Base-by-base conservation (phyloP, 2,888 invertebrate genomes). In the Philereme transversata region DNA sequence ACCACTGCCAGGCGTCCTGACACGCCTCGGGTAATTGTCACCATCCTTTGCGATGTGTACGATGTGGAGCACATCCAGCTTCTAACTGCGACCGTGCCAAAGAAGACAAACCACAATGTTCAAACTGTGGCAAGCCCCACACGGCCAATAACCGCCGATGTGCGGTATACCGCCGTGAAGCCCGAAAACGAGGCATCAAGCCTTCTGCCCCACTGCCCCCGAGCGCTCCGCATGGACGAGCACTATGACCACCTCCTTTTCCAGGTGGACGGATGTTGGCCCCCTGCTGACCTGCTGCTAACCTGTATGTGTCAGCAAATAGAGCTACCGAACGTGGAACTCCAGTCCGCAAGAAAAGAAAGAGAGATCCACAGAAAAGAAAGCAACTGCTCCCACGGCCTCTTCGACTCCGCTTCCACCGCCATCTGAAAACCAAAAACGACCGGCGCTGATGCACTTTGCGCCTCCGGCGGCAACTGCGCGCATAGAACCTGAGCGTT, bases 41-140 rank as follows among this genome's bases (percentile, higher is more conserved):
- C 48, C 33, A 48, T 4, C 56, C 49, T 1, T 34, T 8, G 9
- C 10, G 4, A 76, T 79, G 65, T 64, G 5, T 72, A 67, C 58
- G 50, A 44, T 1, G 45, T 53, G 4, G 51, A 5, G 0, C 54
- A 57, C 3, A 53, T 53, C 0, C 60, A 60, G 50, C 38, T 1
- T 9, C 50, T 4, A 11, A 50, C 40, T 48, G 48, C 38, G 9
- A 8, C 2, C 50, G 40, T 11, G 34, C 34, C 3, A 4, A 0
- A 0, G 9, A 4, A 5, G 38, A 38, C 0, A 50, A 50, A 1
- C 46, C 65, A 10, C 58, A 54, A 0, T 71, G 73, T 45, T 62
- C 58, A 0, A 71, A 70, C 57, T 69, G 67, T 46, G 49, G 11
- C 0, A 58, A 60, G 0, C n/a, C 9, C 0, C 68, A 69, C 50